Base-by-base conservation (phyloP, 1,140 invertebrate genomes). In the Drosophila trapezifrons region DNA sequence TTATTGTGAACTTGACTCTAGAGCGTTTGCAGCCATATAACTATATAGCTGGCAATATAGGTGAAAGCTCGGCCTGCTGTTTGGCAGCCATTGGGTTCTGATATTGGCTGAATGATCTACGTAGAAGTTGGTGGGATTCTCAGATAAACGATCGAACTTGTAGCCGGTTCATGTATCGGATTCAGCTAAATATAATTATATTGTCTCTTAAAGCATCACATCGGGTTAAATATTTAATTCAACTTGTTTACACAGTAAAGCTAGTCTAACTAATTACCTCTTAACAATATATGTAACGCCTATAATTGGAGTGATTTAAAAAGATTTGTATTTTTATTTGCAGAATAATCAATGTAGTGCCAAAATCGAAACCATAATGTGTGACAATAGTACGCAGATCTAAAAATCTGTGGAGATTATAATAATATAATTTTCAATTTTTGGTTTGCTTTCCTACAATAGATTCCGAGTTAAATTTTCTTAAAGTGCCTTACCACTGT, bases 1-100 rank as follows among this genome's bases (percentile, higher is more conserved):
- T 86, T 87, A 83, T 87, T 70, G 37, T 77, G 75, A 87, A 87
- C 82, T 87, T 87, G 83, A 87, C 66, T 87, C 67, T 58, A 52
- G 32, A 45, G 46, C 54, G 69, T 58, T 38, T 76, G 29, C 64
- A 66, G 42, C 47, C 51, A 37, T 10, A 52, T 52, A 52, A 20
- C 60, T 27, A 37, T 32, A 42, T 13, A 22, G 51, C 42, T 25
- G 25, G 35, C 40, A 70, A 81, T 81, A 57, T 86, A 64, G 78
- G 78, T 76, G 69, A 85, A 85, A 85, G 83, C 81, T 85, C 40
- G 22, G 15, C 5, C 4, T 25, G 1, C 42, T 38, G 55, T 52
- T 45, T 43, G 32, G 15, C 4, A 45, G 9, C 4, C 13, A 49
- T 4, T 42, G 51, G 66, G 66, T n/a, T 29, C 9, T 17, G n/a